Percentiles rank a stretch among this genome's conserved stretches.
These are phyloP conservation scores for Ammodytes dubius DNA, from an alignment of 2,113 vertebrate species.

Conservation along the genomic window DNA sequence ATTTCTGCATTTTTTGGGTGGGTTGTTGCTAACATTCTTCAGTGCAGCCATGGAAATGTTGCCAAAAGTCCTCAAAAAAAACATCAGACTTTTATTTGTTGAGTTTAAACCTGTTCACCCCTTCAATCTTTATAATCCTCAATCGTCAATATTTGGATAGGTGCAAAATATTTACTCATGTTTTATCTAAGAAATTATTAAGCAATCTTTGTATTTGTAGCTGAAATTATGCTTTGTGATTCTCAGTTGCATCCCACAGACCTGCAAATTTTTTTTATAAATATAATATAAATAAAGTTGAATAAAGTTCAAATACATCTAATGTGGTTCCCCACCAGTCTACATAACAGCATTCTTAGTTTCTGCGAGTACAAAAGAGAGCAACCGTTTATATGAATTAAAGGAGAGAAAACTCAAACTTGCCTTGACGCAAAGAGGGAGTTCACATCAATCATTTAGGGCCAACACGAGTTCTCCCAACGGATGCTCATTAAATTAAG, in stretches of 20 bases:
- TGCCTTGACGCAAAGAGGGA: neutral
- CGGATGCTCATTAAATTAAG: neutral
- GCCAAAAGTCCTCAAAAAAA: neutral
- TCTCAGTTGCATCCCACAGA: neutral
- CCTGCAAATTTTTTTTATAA: neutral
- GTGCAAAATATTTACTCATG: neutral
- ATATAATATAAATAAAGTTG: too few relatives aligned
- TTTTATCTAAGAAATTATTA: conserved; percentile 13
- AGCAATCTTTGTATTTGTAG: neutral
- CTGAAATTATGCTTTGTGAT: neutral
- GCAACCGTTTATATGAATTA: neutral
- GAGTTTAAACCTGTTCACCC: neutral
- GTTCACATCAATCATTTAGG: conserved; percentile 10
- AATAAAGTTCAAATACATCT: neutral
- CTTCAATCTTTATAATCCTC: neutral
- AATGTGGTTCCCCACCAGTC: conserved; percentile 4
- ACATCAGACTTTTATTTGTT: neutral
- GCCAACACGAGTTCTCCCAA: neutral
- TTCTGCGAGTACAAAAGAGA: neutral
- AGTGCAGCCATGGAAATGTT: neutral
- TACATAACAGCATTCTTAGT: neutral
- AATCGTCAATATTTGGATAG: conserved; percentile 22
- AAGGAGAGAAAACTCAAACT: neutral
- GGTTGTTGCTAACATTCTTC: conserved; percentile 9
- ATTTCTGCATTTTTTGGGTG: neutral